Evolutionary conservation across 2,797 vertebrate genomes (phyloP), one percentile per base, ranked within the genome.

Genomic region (Vultur gryphus): DNA sequence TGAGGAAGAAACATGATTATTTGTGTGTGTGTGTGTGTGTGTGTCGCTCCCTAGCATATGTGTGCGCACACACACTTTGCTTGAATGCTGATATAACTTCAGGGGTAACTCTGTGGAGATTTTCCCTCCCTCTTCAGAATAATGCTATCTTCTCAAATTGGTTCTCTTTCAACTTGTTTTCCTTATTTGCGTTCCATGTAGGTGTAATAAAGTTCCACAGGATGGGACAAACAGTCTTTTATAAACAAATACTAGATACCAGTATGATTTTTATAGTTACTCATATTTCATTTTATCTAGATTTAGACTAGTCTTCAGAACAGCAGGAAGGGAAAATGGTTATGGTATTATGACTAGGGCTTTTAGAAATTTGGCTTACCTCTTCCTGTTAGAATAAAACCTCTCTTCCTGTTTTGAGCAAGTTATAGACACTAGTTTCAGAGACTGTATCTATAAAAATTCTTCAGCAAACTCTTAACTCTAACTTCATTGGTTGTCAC

Each of bases 381-480:
- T 92, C 73, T 92, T 97, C 62, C 90, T 91, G 75, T 82, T 72
- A 46, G 28, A 81, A 54, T 61, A 67, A 87, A 95, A 43, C 46
- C 6, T 85, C 52, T 92, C 57, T 91, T 72, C 54, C 67, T 81
- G 51, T 82, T 97, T 84, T 89, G 61, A 83, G 44, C 51, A 89
- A 37, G 52, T 62, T 89, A 49, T 1, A 67, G n/a, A 76, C 57
- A 31, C 33, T 57, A 29, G 19, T 72, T 75, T 77, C 55, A 82
- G 51, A 89, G 23, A 46, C 37, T 83, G 2, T 46, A 26, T 69
- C n/a, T 90, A 25, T 70, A 79, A 62, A 85, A 88, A 26, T 55
- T 69, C 14, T 81, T 89, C 15, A 44, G 20, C 46, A 89, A 35
- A 73, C 13, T 33, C 16, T 77, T 55, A 64, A 51, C 14, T 59